These are phyloP conservation scores for Porites australiensis DNA, from an alignment of 64 coral and sea anemone genomes.

Conservation along the genomic window DNA sequence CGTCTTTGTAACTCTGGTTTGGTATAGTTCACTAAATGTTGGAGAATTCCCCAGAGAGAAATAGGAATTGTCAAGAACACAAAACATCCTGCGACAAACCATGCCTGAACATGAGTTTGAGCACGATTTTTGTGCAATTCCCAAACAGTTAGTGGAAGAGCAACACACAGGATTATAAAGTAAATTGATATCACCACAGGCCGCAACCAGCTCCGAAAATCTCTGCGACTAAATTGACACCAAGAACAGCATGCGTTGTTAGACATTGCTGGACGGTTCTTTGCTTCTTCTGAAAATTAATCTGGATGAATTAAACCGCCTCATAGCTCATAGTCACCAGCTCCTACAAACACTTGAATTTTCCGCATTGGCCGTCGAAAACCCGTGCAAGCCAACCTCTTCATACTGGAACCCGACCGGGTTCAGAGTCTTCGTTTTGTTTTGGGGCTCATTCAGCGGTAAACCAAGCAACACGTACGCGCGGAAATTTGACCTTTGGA, in stretches of 20 bases:
- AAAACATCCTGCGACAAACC: slow-evolving; percentile 95
- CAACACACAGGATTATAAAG: slow-evolving; percentile 91
- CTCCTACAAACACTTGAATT: too few relatives aligned
- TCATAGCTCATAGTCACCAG: too few relatives aligned
- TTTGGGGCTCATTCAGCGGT: slow-evolving; percentile 11
- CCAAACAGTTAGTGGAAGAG: slow-evolving; percentile 88
- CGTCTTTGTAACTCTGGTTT: slow-evolving; percentile 92
- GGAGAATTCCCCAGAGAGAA: slow-evolving; percentile 94
- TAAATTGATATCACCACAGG: slow-evolving; percentile 82
- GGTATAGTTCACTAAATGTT: slow-evolving; percentile 95
- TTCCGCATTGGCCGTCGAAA: too few relatives aligned
- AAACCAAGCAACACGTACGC: neutral
- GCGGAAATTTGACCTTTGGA: slow-evolving; percentile 29
- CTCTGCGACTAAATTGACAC: neutral
- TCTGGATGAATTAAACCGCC: too few relatives aligned
- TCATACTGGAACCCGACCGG: too few relatives aligned
- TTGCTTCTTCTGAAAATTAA: neutral
- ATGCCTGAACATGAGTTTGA: slow-evolving; percentile 87
- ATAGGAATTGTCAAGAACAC: slow-evolving; percentile 96
- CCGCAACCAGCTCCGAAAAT: slow-evolving; percentile 81
- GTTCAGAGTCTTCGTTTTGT: neutral
- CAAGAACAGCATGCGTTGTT: neutral
- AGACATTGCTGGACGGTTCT: neutral
- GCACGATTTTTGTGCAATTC: slow-evolving; percentile 88
- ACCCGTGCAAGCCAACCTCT: too few relatives aligned